Conservation (phyloP, 1,140 invertebrate species). For the Pseudomyrmex concolor region DNA sequence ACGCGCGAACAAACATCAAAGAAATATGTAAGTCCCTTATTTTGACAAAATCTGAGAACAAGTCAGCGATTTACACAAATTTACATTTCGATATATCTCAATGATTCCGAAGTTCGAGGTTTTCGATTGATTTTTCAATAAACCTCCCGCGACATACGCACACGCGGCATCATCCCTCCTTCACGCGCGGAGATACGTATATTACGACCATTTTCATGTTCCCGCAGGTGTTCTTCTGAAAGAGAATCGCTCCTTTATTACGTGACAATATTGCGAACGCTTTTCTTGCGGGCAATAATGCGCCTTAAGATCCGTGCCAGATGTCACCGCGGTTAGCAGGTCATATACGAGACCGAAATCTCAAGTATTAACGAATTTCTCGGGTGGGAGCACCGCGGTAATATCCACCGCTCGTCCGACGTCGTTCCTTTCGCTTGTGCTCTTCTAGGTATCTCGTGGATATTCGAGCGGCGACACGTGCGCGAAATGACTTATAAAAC, state of each 20-base stretch:
- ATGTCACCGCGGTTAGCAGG: slow-evolving; percentile 70
- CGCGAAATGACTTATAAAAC: slow-evolving; percentile 73
- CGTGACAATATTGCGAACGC: slow-evolving; percentile 74
- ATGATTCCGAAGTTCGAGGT: slow-evolving; percentile 34
- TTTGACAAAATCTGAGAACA: background rate
- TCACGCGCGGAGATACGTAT: slow-evolving; percentile 13
- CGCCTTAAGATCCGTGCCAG: slow-evolving; percentile 73
- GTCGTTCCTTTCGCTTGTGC: slow-evolving; percentile 44
- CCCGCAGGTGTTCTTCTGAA: slow-evolving; percentile 44
- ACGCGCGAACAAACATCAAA: background rate
- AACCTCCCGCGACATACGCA: background rate
- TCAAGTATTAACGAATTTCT: slow-evolving; percentile 75
- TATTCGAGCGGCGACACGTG: slow-evolving; percentile 68
- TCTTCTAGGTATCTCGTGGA: slow-evolving; percentile 33
- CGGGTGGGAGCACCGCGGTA: slow-evolving; percentile 48
- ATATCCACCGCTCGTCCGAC: slow-evolving; percentile 63
- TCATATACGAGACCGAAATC: slow-evolving; percentile 76
- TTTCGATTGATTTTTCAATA: slow-evolving; percentile 38
- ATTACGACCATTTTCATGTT: slow-evolving; percentile 49
- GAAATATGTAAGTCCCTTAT: too few relatives aligned
- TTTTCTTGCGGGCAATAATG: slow-evolving; percentile 73
- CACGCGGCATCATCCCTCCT: background rate
- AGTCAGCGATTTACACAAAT: slow-evolving; percentile 14
- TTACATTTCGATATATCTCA: slow-evolving; percentile 46
- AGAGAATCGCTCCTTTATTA: slow-evolving; percentile 67